Evolutionary conservation across 2,888 invertebrate genomes (phyloP), one percentile per base, ranked within the genome.

Genomic region (Macropis europaea): DNA sequence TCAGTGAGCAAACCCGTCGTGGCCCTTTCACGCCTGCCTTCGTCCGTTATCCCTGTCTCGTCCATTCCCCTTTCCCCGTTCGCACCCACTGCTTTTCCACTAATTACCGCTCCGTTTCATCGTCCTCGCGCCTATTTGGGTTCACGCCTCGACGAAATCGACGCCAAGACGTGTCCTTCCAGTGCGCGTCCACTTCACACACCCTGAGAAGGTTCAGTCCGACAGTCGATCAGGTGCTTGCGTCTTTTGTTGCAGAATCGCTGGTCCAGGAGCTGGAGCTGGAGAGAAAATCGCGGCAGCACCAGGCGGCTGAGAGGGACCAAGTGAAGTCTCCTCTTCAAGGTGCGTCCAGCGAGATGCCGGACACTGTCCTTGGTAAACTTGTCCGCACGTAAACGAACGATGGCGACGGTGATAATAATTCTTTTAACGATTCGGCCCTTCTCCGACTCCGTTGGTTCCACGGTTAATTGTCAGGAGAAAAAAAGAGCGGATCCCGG

Each of bases 221-320:
- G 1, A 9, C 24, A 40, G 50, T 30, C 56, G 54, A 54, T 61
- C 15, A 57, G 50, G 30, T 19, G 11, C 5, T 24, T 62, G 9
- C 70, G 24, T 57, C 32, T 78, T 83, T 34, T 90, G 90, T 92
- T 91, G 76, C 93, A 97, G 96, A 97, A 91, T 94, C 96, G 67
- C 91, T 97, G 88, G 96, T 95, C 67, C 86, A 86, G 80, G 96
- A 97, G 91, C 92, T 96, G 88, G 96, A 96, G 91, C 93, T 96
- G 93, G 96, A 97, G 90, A 93, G 96, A 90, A 96, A 97, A 90
- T 93, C 94, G 47, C 94, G 96, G 77, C 95, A 95, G 87, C 95
- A 95, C 84, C 93, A 93, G 81, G 92, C 92, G 77, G 91, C 93
- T 89, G 96, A 96, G 88, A 93, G 95, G 78, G 96, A 96, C 88